Evolutionary conservation across 2,888 invertebrate species (phyloP).

Genomic region (Branchellion lobata): DNA sequence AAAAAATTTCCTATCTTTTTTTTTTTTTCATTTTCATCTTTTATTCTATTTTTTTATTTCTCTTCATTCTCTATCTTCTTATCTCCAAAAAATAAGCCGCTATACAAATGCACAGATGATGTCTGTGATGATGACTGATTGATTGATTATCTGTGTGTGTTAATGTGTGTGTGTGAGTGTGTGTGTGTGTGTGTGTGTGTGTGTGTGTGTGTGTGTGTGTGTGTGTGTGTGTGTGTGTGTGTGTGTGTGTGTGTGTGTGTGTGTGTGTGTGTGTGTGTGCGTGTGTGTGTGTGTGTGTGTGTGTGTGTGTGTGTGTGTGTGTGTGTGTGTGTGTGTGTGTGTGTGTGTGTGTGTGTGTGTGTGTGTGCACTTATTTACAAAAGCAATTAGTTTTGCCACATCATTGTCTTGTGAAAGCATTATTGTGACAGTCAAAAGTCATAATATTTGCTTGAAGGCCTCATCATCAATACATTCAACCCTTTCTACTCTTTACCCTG

Average conservation of each 20-base stretch:
- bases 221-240: constrained; percentile 20
- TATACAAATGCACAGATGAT: not conserved
- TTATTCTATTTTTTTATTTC: not conserved
- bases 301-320: constrained; percentile 41
- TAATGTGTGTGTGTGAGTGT: too few species aligned
- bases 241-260: constrained; percentile 2
- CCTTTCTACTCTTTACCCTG: too few species aligned
- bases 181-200: not conserved
- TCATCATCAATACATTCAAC: too few species aligned
- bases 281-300: constrained; percentile 30
- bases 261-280: not conserved
- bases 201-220: not conserved
- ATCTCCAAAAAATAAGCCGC: not conserved
- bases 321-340: constrained; percentile 46
- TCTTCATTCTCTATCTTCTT: not conserved
- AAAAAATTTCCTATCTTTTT: not conserved
- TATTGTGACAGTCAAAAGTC: too few species aligned
- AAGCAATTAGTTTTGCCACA: too few species aligned
- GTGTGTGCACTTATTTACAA: too few species aligned
- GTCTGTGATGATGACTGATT: not conserved
- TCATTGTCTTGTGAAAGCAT: too few species aligned
- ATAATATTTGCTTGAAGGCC: too few species aligned
- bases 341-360: not conserved
- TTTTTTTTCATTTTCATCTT: not conserved
- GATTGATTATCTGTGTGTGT: too few species aligned